Evolutionary conservation across 2,888 invertebrate genomes (phyloP), one percentile per base, ranked within the genome.

Genomic region (Andricus quercusramuli): DNA sequence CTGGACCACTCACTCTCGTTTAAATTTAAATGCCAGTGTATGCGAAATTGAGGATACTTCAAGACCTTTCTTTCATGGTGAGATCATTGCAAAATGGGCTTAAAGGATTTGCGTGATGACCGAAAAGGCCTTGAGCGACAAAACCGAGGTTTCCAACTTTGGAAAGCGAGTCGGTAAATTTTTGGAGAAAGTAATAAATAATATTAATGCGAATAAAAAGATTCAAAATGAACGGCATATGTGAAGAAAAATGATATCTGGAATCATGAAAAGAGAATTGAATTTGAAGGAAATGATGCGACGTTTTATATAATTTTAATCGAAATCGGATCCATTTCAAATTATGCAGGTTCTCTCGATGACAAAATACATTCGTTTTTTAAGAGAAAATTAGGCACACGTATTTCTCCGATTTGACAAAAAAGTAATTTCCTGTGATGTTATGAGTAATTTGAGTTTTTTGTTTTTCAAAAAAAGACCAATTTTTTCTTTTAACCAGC

Each of bases 161-260:
- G 62, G 25, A 62, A 22, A 62, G 13, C 62, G 25, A 62, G n/a
- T 22, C 22, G 22, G 22, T 59, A 59, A n/a, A 59, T 59, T 13
- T 62, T 22, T 62, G n/a, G 25, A 62, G 25, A 62, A 62, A 62
- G 22, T 62, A 62, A 62, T 62, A 25, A 62, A 62, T 62, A 62
- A 22, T 51, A 62, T 22, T 62, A 62, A 62, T 22, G 62, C 4
- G 13, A 62, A 62, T 62, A 62, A 62, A 5, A 25, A 22, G n/a
- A 62, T 62, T 62, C 62, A 51, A 51, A 51, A 51, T 20, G n/a
- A n/a, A n/a, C n/a, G n/a, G 51, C 20, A n/a, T 20, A n/a, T n/a
- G n/a, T 51, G n/a, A 51, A 51, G 6, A 51, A 20, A 51, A 51
- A 20, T n/a, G 8, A 51, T 2, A 51, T 51, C 20, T 51, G 8